A percentile compares a stretch with the other conserved stretches of the same genome.
phyloP scores from a whole-genome alignment of 2,113 vertebrate genomes.

The Xiphias gladius region DNA sequence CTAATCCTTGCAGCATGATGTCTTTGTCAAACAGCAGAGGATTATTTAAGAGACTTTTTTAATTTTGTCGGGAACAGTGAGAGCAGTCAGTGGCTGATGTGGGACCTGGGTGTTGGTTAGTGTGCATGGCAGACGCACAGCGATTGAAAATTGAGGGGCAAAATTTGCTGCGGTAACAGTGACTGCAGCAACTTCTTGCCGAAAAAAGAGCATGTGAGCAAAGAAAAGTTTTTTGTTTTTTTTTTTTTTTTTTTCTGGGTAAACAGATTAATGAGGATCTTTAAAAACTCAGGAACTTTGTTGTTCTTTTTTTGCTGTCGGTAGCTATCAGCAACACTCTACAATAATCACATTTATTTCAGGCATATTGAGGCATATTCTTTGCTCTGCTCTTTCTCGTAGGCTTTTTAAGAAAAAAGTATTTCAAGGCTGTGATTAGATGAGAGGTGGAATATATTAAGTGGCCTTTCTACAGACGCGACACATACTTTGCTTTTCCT shows the following conservation, averaged over 20 bases:
- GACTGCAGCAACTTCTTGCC: background rate
- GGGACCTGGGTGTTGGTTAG: background rate
- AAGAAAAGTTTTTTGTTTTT: background rate
- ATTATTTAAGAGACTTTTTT: conserved; percentile 53
- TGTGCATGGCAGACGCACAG: background rate
- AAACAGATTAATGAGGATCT: background rate
- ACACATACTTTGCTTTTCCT: conserved; percentile 40
- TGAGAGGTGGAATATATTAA: background rate
- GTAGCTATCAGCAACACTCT: background rate
- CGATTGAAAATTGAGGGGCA: conserved; percentile 9
- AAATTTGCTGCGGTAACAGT: background rate
- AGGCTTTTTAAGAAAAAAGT: background rate
- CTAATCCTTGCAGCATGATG: conserved; percentile 66
- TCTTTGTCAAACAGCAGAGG: conserved; percentile 62
- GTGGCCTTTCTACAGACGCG: background rate
- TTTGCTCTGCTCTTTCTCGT: background rate
- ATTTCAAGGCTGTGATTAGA: background rate
- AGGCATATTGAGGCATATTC: background rate
- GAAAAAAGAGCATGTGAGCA: background rate
- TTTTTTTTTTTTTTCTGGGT: background rate
- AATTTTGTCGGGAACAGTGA: conserved; percentile 41
- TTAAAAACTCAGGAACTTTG: too few species aligned
- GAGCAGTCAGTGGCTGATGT: conserved; percentile 35
- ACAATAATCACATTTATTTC: background rate
- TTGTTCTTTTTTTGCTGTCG: background rate